Evolutionary conservation across 2,113 vertebrate genomes (phyloP), one percentile per base, ranked within the genome.

Genomic region (Arenaria interpres): DNA sequence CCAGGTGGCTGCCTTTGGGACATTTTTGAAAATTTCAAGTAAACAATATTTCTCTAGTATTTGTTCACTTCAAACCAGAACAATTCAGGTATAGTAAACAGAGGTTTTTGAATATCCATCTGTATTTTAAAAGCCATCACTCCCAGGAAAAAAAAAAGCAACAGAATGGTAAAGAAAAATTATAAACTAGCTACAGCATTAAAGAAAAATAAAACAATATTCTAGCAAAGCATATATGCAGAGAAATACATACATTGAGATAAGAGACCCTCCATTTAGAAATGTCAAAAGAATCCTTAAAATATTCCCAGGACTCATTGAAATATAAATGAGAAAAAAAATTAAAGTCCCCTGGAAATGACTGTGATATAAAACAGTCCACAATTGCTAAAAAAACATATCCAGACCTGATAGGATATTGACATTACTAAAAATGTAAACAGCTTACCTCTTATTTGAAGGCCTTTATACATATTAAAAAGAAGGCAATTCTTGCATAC

Each of bases 41-140:
- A 89, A 96, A 94, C 63, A 90, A 82, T 24, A 51, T 64, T 89
- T 64, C 63, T 87, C n/a, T 73, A 57, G 46, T 73, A 87, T 78
- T 93, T 93, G 28, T 57, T 87, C 30, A 62, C 46, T 20, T 62
- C 66, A 69, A 66, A 89, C 14, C 32, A 39, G 69, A 87, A 88
- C 6, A 64, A 33, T 79, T 79, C 39, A 46, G 39, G n/a, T 67
- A 81, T 15, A 72, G 14, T 39, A 87, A 96, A 88, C 2, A 0
- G 35, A 90, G 16, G 21, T 3, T 82, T 94, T 60, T 75, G 3
- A 68, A 91, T 72, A 86, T 27, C 33, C 14, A 35, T 39, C 24
- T 75, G 21, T 45, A 62, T 87, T 82, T 82, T 50, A 43, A 93
- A 94, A 75, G 8, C 4, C 15, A 46, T 7, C 21, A 64, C 78